Evolutionary conservation across 2,113 vertebrate species (phyloP).

Genomic region (Hystrix cristata): DNA sequence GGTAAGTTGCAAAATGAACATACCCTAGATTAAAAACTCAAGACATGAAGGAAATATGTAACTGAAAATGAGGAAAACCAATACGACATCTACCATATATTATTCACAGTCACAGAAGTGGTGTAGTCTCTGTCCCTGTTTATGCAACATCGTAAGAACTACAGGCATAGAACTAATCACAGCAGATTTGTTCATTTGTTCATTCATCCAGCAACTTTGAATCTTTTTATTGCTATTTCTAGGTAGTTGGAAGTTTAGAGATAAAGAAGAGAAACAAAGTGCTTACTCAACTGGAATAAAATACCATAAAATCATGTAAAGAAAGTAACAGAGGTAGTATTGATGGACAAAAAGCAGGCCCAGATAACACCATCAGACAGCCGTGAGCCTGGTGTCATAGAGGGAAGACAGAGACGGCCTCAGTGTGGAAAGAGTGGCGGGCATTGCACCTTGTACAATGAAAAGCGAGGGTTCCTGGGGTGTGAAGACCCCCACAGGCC

Average conservation of each 20-base stretch:
- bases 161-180: background rate
- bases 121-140: background rate
- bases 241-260: background rate
- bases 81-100: background rate
- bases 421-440: background rate
- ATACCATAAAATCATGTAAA: background rate
- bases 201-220: background rate
- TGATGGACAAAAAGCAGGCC: background rate
- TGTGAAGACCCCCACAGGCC: too few species aligned
- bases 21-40: background rate
- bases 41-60: background rate
- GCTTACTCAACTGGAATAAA: background rate
- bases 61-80: background rate
- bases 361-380: fast-evolving
- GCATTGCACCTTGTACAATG: fast-evolving
- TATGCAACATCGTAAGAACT: background rate
- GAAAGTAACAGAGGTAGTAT: background rate
- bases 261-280: background rate
- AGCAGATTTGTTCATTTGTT: background rate
- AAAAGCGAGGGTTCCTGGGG: background rate
- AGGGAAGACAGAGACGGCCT: too few species aligned
- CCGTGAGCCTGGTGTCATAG: background rate
- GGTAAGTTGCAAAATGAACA: background rate
- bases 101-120: background rate
- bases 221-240: background rate